Base-by-base conservation (phyloP, 2,888 invertebrate genomes). In the Selenia dentaria region DNA sequence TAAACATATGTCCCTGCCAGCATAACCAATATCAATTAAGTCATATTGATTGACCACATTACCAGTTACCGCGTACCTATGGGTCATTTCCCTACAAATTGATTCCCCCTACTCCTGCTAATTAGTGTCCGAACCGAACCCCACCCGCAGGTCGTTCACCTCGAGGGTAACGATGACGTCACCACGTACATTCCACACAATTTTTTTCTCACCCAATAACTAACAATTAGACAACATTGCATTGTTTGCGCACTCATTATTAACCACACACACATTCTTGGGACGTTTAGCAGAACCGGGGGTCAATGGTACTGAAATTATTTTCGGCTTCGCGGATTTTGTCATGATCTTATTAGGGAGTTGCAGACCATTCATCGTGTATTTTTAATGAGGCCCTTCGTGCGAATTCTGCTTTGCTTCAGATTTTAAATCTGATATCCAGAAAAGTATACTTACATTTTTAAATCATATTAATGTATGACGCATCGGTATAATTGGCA, bases 201-300 rank as follows among this genome's bases (percentile, higher is more conserved):
- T 67, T 69, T 71, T 77, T 76, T 78, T 75, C 72, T 70, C 77
- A 70, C 73, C 74, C 64, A 74, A 80, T 83, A 83, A 70, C 60
- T 67, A 68, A 61, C 68, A 83, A 83, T 84, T 83, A 84, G 74
- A 70, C 64, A 64, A 64, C 57, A 62, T 70, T 68, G 67, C 57
- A 68, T 67, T 81, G 78, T 79, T 81, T 73, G 69, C 64, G 50
- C 55, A 54, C 46, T 65, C 56, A 64, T 72, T 75, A 73, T 55
- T 61, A 62, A 57, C 60, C 54, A 52, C 2, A n/a, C 63, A 63
- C 61, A 64, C 59, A 55, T 63, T 58, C 61, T 60, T 61, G 56
- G 64, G 62, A 69, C 58, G 59, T 67, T 64, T 58, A 64, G 59
- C 62, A 56, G 59, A 57, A 57, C 60, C 56, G 41, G 64, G 61